Evolutionary conservation across 2,797 vertebrate genomes (phyloP), one percentile per base, ranked within the genome.

Genomic region (Odontamblyopus lacepedii): DNA sequence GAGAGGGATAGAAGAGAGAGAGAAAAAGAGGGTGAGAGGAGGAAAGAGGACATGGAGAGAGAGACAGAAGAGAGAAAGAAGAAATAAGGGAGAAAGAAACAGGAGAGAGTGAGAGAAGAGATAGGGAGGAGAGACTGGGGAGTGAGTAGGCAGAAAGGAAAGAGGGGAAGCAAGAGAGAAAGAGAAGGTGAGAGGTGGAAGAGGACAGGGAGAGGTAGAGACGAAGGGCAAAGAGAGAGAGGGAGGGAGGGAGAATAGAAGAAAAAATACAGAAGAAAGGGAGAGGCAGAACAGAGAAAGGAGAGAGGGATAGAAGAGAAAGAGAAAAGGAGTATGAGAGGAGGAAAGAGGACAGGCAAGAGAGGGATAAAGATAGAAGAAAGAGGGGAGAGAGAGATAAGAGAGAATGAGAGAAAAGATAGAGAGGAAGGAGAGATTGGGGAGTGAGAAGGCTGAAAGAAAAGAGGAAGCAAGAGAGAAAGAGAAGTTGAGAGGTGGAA

Each of bases 281-380:
- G 38, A 8, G 35, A 8, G 35, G 23, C 23, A 23, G 41, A 8
- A 38, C 1, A 41, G 38, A 41, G 38, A 41, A 2, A 41, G 38
- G 38, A 41, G 38, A 41, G 82, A 72, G 76, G 76, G 73, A 74
- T 57, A 74, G 91, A 90, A 92, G 87, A 91, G 79, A 85, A 87
- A 5, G 32, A 32, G 35, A 8, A 30, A 9, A 23, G 23, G 23
- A 23, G 23, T 0, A 23, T 23, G 15, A 60, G 15, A 23, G 27
- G 4, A 16, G 4, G 26, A 23, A 7, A 16, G 5, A 3, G 27
- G 32, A 86, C 23, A 23, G 23, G 23, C 23, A 23, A 9, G 38
- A 9, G 41, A 44, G n/a, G 41, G 32, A n/a, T 2, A 8, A 2
- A 83, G 78, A 85, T 80, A 41, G 63, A 26, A 71, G 4, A 29